These are phyloP conservation scores for Variabilichromis moorii DNA, from an alignment of 2,113 vertebrate genomes.

Conservation along the genomic window DNA sequence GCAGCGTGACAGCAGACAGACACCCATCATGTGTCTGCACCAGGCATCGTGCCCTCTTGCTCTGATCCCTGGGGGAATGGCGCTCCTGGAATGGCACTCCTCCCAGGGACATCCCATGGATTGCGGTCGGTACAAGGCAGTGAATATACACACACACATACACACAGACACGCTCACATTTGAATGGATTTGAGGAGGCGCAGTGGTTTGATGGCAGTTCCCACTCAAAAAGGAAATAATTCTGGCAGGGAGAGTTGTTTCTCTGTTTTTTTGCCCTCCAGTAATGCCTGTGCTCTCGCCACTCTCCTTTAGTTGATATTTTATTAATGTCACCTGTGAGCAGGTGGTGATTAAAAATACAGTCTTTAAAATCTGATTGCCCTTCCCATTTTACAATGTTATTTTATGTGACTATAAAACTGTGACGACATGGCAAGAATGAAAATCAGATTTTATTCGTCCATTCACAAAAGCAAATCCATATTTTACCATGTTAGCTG, in stretches of 20 bases:
- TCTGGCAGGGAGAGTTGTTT: not conserved
- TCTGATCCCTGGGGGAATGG: slow-evolving; percentile 51
- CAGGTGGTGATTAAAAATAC: not conserved
- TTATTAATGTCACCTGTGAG: not conserved
- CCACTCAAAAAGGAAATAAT: not conserved
- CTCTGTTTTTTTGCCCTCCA: not conserved
- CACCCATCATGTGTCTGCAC: slow-evolving; percentile 56
- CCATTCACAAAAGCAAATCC: not conserved
- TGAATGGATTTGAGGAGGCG: slow-evolving; percentile 8
- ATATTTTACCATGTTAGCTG: not conserved
- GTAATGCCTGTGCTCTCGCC: not conserved
- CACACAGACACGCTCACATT: not conserved
- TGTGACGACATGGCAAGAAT: not conserved
- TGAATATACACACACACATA: not conserved
- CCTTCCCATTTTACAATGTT: not conserved
- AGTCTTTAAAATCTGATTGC: not conserved
- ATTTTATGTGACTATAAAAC: not conserved
- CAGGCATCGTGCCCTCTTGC: slow-evolving; percentile 50
- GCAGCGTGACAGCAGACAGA: slow-evolving; percentile 56
- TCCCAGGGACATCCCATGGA: slow-evolving; percentile 41
- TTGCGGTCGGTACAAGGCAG: slow-evolving; percentile 2
- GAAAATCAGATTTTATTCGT: not conserved
- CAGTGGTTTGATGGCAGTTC: slow-evolving; percentile 1
- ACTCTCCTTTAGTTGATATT: not conserved
- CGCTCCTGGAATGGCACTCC: slow-evolving; percentile 13